Evolutionary conservation across 2,888 invertebrate species (phyloP).

Genomic region (Muscina levida): DNA sequence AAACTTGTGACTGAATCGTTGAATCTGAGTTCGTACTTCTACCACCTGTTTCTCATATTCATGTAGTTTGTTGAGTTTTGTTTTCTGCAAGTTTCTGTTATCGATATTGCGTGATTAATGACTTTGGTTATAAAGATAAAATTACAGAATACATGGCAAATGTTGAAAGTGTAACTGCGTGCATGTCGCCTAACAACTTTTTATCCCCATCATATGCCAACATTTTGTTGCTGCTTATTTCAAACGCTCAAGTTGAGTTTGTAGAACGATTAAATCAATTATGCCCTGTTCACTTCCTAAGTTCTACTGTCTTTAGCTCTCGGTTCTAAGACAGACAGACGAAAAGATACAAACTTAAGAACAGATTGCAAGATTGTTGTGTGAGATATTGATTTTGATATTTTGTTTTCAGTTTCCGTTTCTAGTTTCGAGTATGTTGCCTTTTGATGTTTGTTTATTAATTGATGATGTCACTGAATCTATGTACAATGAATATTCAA

Average conservation of each 20-base stretch:
- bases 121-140: slow-evolving; percentile 34
- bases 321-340: slow-evolving; percentile 22
- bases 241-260: slow-evolving; percentile 56
- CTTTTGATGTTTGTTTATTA: neutral
- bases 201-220: neutral
- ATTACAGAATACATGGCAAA: slow-evolving; percentile 29
- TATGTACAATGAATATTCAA: neutral
- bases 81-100: slow-evolving; percentile 44
- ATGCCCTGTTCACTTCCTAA: slow-evolving; percentile 33
- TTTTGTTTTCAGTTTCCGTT: neutral
- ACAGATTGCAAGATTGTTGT: slow-evolving; percentile 51
- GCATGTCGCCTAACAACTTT: slow-evolving; percentile 5
- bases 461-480: neutral
- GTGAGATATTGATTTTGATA: neutral
- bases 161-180: too few species aligned
- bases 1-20: too few species aligned
- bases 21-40: too few species aligned
- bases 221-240: slow-evolving; percentile 1
- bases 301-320: slow-evolving; percentile 47
- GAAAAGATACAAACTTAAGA: too few species aligned
- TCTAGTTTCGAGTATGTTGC: neutral
- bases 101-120: slow-evolving; percentile 58
- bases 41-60: too few species aligned
- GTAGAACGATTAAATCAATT: slow-evolving; percentile 61
- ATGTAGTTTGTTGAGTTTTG: slow-evolving; percentile 27